These are phyloP conservation scores for Selenia dentaria DNA, from an alignment of 2,888 invertebrate genomes.

Conservation along the genomic window DNA sequence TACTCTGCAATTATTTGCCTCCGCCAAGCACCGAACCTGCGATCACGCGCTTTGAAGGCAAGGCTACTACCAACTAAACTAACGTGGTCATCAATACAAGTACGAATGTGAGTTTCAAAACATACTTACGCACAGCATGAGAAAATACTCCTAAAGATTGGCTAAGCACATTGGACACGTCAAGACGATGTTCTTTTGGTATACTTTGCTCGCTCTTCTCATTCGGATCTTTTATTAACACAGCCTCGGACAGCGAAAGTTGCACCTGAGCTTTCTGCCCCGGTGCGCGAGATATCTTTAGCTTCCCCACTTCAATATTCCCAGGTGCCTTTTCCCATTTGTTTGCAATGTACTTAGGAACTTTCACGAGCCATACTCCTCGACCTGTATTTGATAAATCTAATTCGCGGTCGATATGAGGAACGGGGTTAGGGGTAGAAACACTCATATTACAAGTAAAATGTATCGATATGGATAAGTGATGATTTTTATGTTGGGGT, in stretches of 20 bases:
- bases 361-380: slow-evolving; percentile 98
- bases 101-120: too few species aligned
- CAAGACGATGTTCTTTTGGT: slow-evolving; percentile 96
- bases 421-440: slow-evolving; percentile 46
- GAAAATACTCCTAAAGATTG: slow-evolving; percentile 97
- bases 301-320: slow-evolving; percentile 96
- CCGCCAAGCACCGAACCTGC: too few species aligned
- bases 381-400: slow-evolving; percentile 95
- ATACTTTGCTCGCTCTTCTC: slow-evolving; percentile 90
- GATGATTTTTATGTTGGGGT: too few species aligned
- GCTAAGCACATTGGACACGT: slow-evolving; percentile 95
- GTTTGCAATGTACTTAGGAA: slow-evolving; percentile 97
- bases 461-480: too few species aligned
- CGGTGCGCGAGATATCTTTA: slow-evolving; percentile 92
- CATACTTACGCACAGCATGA: slow-evolving; percentile 89
- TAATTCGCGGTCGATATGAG: slow-evolving; percentile 90
- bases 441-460: slow-evolving; percentile 46
- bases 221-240: slow-evolving; percentile 87
- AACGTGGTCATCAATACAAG: too few species aligned
- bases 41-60: too few species aligned
- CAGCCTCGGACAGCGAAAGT: slow-evolving; percentile 91
- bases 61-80: too few species aligned
- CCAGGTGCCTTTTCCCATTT: slow-evolving; percentile 97
- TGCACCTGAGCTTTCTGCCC: slow-evolving; percentile 95
- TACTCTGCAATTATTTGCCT: too few species aligned